Conservation (phyloP, 2,797 vertebrate species). For the Salarias fasciatus region DNA sequence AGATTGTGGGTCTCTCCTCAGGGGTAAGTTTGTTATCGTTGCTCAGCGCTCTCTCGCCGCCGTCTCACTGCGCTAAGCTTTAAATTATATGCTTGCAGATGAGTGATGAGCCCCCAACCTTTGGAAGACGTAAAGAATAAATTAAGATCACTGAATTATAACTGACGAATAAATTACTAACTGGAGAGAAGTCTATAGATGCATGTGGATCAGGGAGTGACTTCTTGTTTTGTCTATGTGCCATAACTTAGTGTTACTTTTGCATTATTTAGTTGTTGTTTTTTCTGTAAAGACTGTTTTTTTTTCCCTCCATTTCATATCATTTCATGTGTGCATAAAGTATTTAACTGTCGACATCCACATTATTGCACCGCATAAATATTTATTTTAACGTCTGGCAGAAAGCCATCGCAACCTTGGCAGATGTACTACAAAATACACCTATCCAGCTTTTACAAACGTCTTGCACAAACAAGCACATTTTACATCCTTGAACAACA, state of each 20-base stretch:
- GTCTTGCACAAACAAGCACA: slow-evolving; percentile 14
- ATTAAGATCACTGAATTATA: slow-evolving; percentile 8
- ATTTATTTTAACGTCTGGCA: slow-evolving; percentile 52
- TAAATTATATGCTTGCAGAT: slow-evolving; percentile 9
- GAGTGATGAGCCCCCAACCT: not conserved
- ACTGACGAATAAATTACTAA: slow-evolving; percentile 12
- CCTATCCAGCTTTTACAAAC: slow-evolving; percentile 31
- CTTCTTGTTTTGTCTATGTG: slow-evolving; percentile 16
- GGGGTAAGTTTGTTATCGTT: slow-evolving; percentile 6
- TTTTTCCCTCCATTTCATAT: slow-evolving; percentile 32
- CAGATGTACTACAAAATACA: slow-evolving; percentile 31
- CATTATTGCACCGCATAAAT: slow-evolving; percentile 59
- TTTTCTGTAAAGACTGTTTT: slow-evolving; percentile 10
- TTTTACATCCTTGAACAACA: slow-evolving; percentile 30
- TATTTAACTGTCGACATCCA: slow-evolving; percentile 62
- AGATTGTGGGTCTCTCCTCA: slow-evolving; percentile 6
- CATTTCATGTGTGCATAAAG: slow-evolving; percentile 54
- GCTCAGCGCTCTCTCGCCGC: not conserved
- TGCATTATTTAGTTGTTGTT: slow-evolving; percentile 40
- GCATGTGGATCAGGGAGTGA: not conserved
- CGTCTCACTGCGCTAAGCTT: not conserved
- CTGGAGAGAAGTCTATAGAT: not conserved
- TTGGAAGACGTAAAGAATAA: slow-evolving; percentile 1
- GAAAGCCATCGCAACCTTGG: slow-evolving; percentile 18
- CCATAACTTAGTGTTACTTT: slow-evolving; percentile 16